Evolutionary conservation across 30 jellyfish, hydroid and myxozoan species (phyloP), one percentile per base, ranked within the genome.

Genomic region (Turritopsis dohrnii): DNA sequence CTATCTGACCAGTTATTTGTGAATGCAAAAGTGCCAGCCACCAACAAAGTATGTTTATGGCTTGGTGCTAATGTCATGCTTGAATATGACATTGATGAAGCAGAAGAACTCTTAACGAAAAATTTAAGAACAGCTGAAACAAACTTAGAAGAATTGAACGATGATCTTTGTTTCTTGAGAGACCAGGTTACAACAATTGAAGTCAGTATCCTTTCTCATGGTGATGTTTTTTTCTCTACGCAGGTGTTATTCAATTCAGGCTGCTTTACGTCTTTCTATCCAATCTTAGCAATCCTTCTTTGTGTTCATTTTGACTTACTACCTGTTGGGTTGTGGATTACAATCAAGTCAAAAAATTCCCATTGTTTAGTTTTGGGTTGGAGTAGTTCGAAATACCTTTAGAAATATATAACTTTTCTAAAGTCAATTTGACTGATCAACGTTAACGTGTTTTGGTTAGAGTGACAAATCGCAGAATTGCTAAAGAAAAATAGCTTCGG

Each of bases 51-150:
- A 1, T 94, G 96, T 66, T 89, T 94, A 13, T 94, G 99, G 99
- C 91, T 94, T 28, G 99, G 99, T 80, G 99, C 99, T 29, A 94
- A 94, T 75, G 99, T 94, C 21, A 94, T 94, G 99, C 82, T 94
- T n/a, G 99, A 94, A 54, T 94, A 94, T 75, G 96, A 89, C 3
- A 94, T 94, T 52, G 94, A 86, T 19, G 99, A 94, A 26, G 99
- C 99, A 17, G 89, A 88, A 1, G 74, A 86, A 19, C 65, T 94
- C 71, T 71, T 94, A 74, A 53, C 91, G 69, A 94, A 83, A 60
- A 94, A 94, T 76, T 72, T 94, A 8, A 80, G 71, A 31, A 84
- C 94, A 1, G 99, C 99, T 17, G 89, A 85, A 72, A 85, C 86
- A 3, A 86, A 81, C 41, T 85, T 94, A 30, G 77, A 71, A 52